Evolutionary conservation across 2,888 invertebrate species (phyloP).

Genomic region (Tanypteryx hageni): DNA sequence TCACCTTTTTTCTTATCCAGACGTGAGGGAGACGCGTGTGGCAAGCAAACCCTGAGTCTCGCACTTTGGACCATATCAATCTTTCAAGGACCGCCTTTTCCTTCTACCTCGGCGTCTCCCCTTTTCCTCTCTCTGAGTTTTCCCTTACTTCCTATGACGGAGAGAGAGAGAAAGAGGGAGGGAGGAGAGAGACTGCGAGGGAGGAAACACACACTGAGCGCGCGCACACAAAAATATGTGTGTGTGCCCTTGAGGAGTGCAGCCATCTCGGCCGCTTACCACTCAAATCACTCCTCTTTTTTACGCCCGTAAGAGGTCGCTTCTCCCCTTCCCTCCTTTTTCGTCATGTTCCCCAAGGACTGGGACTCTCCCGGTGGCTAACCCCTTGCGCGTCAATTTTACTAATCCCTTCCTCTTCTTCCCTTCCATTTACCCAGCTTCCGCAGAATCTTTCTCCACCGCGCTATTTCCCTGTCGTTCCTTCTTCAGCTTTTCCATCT

Average conservation of each 20-base stretch:
- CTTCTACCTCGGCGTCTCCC: neutral
- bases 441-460: neutral
- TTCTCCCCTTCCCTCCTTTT: neutral
- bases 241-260: constrained; percentile 35
- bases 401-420: neutral
- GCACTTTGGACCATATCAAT: constrained; percentile 62
- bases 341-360: constrained; percentile 3
- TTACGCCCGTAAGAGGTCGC: constrained; percentile 3
- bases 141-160: neutral
- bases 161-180: neutral
- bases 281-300: constrained; percentile 59
- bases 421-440: neutral
- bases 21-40: constrained; percentile 42
- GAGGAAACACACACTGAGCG: neutral
- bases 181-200: too few relatives aligned
- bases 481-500: too few relatives aligned
- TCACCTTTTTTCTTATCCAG: constrained; percentile 24
- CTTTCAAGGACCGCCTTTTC: constrained; percentile 46
- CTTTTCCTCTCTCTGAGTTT: too few relatives aligned
- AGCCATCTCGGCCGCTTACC: constrained; percentile 55
- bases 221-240: neutral
- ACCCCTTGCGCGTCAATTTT: neutral
- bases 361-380: neutral
- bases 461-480: neutral
- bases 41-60: constrained; percentile 38